Percentiles rank a stretch among this genome's conserved stretches.
phyloP scores from a whole-genome alignment of 2,113 vertebrate species.

The Trichomycterus rosablanca region DNA sequence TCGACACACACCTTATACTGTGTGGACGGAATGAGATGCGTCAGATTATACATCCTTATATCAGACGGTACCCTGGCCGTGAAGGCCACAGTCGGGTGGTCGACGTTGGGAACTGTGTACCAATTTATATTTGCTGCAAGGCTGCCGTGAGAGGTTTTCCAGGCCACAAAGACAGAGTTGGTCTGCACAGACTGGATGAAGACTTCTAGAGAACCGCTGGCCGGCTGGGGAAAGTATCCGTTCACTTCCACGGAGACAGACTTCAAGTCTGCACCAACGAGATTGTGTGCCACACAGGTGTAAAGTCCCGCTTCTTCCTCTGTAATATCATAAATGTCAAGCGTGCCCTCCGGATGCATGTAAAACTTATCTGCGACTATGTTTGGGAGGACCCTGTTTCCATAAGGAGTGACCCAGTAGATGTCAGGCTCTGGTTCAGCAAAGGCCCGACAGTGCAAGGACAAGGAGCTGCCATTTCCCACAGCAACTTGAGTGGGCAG shows the following conservation, averaged over 20 bases:
- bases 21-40: slow-evolving; percentile 84
- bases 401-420: slow-evolving; percentile 93
- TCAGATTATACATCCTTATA: slow-evolving; percentile 85
- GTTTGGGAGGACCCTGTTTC: slow-evolving; percentile 81
- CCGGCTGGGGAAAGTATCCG: slow-evolving; percentile 76
- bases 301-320: slow-evolving; percentile 87
- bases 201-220: slow-evolving; percentile 76
- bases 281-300: slow-evolving; percentile 92
- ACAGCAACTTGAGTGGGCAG: slow-evolving; percentile 80
- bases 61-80: slow-evolving; percentile 85
- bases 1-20: slow-evolving; percentile 91
- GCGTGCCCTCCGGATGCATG: slow-evolving; percentile 89
- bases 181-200: slow-evolving; percentile 76
- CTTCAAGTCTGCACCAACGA: slow-evolving; percentile 94
- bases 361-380: slow-evolving; percentile 83
- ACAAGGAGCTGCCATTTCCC: slow-evolving; percentile 76
- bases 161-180: slow-evolving; percentile 84
- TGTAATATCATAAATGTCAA: slow-evolving; percentile 85
- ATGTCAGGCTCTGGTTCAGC: slow-evolving; percentile 96
- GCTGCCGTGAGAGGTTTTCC: slow-evolving; percentile 82
- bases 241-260: slow-evolving; percentile 88
- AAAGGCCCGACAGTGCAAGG: slow-evolving; percentile 91
- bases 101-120: slow-evolving; percentile 73
- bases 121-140: slow-evolving; percentile 86
- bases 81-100: slow-evolving; percentile 71